Evolutionary conservation across 2,888 invertebrate species (phyloP).

Genomic region (Yponomeuta cagnagella): DNA sequence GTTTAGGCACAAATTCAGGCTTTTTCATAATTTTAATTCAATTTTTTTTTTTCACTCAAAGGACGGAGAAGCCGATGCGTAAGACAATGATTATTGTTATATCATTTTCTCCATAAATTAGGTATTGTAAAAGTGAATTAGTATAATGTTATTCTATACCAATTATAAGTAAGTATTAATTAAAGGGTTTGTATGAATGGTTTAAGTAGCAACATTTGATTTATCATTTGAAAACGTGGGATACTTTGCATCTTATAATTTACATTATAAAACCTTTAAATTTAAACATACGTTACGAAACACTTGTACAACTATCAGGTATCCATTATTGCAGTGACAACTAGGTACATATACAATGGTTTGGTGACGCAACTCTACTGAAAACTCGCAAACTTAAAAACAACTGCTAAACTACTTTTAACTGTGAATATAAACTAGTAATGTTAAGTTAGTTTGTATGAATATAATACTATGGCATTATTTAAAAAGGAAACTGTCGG

Average conservation of each 20-base stretch:
- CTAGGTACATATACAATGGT: neutral
- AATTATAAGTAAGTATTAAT: neutral
- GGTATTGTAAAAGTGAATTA: no score
- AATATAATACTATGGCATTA: conserved; percentile 6
- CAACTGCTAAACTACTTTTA: neutral
- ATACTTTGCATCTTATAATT: conserved; percentile 5
- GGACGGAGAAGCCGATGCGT: conserved; percentile 63
- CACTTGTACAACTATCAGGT: conserved; percentile 61
- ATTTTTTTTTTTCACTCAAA: conserved; percentile 41
- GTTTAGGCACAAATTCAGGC: conserved; percentile 67
- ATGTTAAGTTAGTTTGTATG: neutral
- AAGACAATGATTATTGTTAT: conserved; percentile 24
- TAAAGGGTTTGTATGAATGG: neutral
- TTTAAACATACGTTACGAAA: conserved; percentile 36
- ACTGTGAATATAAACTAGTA: neutral
- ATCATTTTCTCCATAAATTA: conserved; percentile 10
- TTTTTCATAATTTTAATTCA: conserved; percentile 30
- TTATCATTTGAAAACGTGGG: neutral
- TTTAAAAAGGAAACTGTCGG: neutral
- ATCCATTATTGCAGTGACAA: conserved; percentile 40
- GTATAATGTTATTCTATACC: no score
- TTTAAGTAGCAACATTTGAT: neutral
- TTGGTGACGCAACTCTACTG: neutral
- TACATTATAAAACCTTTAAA: conserved; percentile 12
- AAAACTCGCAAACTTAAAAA: conserved; percentile 11